Conservation (phyloP, 1,140 invertebrate genomes). For the Steinernema feltiae region DNA sequence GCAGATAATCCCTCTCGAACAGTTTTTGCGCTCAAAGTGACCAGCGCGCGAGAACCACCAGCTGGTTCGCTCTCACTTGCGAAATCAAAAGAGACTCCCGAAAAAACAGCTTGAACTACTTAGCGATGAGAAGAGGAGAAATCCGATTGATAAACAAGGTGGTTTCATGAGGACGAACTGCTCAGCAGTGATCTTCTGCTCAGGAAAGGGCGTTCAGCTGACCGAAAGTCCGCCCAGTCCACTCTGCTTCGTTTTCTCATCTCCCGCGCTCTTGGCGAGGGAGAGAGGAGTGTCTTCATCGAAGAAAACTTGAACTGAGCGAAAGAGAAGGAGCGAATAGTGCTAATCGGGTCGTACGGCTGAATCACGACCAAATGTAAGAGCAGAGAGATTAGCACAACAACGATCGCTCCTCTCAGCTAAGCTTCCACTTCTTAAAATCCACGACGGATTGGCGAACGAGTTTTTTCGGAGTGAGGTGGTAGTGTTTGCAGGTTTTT, state of each 20-base stretch:
- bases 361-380: neutral
- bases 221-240: neutral
- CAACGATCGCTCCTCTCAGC: neutral
- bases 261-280: neutral
- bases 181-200: neutral
- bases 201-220: too few species aligned
- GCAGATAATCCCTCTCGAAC: neutral
- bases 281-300: neutral
- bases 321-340: neutral
- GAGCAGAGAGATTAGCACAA: neutral
- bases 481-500: neutral
- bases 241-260: neutral
- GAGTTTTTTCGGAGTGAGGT: neutral
- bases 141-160: neutral
- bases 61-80: too few species aligned
- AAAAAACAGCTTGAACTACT: too few species aligned
- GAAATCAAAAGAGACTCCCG: too few species aligned
- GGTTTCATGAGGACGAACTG: neutral
- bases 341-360: conserved; percentile 6
- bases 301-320: neutral
- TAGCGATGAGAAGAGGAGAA: too few species aligned
- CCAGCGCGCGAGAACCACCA: too few species aligned
- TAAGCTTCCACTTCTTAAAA: conserved; percentile 11
- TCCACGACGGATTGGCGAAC: neutral
- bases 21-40: too few species aligned